These are phyloP conservation scores for Corvus moneduloides DNA, from an alignment of 2,113 vertebrate species.

Conservation along the genomic window DNA sequence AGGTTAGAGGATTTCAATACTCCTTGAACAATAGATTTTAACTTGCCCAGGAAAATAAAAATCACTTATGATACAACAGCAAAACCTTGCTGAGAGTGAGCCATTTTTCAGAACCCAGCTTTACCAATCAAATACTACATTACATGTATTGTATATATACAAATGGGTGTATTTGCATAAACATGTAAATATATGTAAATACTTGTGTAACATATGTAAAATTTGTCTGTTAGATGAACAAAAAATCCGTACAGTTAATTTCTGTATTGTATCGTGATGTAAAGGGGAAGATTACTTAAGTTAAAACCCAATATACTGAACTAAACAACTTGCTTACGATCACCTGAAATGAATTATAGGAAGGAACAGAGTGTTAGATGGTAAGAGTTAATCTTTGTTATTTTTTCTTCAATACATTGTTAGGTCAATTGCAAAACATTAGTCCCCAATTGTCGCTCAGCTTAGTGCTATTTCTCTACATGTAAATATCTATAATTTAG, in stretches of 20 bases:
- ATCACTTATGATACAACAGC: not conserved
- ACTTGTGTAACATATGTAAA: not conserved
- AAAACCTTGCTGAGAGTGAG: not conserved
- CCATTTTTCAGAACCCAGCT: not conserved
- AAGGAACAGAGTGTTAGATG: not conserved
- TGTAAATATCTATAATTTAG: constrained; percentile 22
- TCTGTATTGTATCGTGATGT: not conserved
- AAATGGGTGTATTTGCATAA: not conserved
- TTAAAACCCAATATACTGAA: not conserved
- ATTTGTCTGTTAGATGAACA: not conserved
- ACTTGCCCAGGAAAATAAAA: not conserved
- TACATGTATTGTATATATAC: not conserved
- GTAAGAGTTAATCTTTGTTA: not conserved
- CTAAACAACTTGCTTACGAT: not conserved
- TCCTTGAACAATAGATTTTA: not conserved
- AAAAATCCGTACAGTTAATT: not conserved
- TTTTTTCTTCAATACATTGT: not conserved
- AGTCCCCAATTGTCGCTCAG: not conserved
- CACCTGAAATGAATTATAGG: not conserved
- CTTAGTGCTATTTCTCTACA: not conserved
- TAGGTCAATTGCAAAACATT: not conserved
- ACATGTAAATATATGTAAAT: not conserved
- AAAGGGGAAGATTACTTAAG: not conserved
- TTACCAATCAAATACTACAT: not conserved
- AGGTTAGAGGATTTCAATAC: not conserved